These are phyloP conservation scores for Coreoperca whiteheadi DNA, from an alignment of 2,113 vertebrate species.

Conservation along the genomic window DNA sequence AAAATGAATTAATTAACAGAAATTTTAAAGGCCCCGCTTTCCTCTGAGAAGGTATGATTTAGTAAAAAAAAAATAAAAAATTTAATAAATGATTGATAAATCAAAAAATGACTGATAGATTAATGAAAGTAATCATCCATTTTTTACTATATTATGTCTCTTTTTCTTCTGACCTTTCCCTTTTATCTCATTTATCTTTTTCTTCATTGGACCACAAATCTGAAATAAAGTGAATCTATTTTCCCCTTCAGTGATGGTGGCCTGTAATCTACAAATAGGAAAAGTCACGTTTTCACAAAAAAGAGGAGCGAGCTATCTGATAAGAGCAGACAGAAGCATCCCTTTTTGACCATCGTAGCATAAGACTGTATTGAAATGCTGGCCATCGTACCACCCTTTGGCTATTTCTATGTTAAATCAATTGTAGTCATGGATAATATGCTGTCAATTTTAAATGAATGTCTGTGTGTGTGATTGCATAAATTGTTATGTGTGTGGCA, in stretches of 20 bases:
- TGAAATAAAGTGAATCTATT: slow-evolving; percentile 7
- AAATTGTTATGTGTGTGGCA: too few species aligned
- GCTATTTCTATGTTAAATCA: too few species aligned
- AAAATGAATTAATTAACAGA: too few species aligned
- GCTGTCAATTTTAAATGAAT: too few species aligned
- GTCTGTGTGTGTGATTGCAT: too few species aligned
- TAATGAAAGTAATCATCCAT: neutral
- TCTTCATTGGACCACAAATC: neutral
- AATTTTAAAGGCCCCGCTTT: too few species aligned
- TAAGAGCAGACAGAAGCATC: neutral
- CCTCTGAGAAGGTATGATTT: neutral
- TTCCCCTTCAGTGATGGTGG: slow-evolving; percentile 1
- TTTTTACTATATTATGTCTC: neutral
- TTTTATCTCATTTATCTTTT: neutral
- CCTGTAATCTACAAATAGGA: slow-evolving; percentile 3
- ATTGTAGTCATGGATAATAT: too few species aligned
- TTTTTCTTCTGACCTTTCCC: neutral
- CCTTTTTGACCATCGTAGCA: neutral
- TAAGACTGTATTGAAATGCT: slow-evolving; percentile 5
- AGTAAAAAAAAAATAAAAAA: too few species aligned
- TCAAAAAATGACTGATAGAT: neutral
- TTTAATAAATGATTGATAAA: neutral
- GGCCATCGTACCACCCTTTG: too few species aligned
- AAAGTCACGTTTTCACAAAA: slow-evolving; percentile 17
- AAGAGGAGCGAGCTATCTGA: neutral